A percentile compares a stretch with the other conserved stretches of the same genome.
These are phyloP conservation scores for Guaruba guarouba DNA, from an alignment of 2,113 vertebrate species.

Conservation along the genomic window DNA sequence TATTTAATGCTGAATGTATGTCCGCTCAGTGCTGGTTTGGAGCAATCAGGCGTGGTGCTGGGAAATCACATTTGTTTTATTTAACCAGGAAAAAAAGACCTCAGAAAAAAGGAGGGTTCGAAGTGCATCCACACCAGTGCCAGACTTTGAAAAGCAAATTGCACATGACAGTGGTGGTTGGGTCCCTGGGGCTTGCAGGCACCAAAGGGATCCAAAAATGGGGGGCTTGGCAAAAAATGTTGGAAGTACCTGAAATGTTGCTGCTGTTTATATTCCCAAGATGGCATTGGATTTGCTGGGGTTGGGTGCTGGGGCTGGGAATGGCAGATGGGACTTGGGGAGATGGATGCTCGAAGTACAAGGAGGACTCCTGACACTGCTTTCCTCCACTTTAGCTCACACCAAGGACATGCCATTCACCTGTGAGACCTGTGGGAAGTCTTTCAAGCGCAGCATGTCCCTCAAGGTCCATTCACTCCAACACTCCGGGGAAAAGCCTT, in stretches of 20 bases:
- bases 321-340: neutral
- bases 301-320: accelerated
- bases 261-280: accelerated
- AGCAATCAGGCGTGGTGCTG: accelerated
- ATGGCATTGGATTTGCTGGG: neutral
- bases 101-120: neutral
- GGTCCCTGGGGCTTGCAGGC: neutral
- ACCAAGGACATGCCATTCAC: slow-evolving; percentile 99
- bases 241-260: neutral
- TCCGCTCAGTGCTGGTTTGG: neutral
- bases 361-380: neutral
- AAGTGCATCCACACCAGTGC: neutral
- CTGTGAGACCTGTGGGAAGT: slow-evolving; percentile 96
- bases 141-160: neutral
- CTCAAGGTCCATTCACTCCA: slow-evolving; percentile 96
- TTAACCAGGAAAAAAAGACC: neutral
- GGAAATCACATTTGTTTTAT: neutral
- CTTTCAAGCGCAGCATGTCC: slow-evolving; percentile 98
- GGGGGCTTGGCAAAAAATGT: neutral
- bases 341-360: accelerated
- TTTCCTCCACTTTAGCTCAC: slow-evolving; percentile 78
- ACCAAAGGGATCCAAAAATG: neutral
- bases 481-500: slow-evolving; percentile 96
- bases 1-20: accelerated
- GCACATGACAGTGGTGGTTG: accelerated